Percentiles rank a stretch among this genome's conserved stretches.
phyloP scores from a whole-genome alignment of 2,113 vertebrate genomes.

The Crotalus tigris region DNA sequence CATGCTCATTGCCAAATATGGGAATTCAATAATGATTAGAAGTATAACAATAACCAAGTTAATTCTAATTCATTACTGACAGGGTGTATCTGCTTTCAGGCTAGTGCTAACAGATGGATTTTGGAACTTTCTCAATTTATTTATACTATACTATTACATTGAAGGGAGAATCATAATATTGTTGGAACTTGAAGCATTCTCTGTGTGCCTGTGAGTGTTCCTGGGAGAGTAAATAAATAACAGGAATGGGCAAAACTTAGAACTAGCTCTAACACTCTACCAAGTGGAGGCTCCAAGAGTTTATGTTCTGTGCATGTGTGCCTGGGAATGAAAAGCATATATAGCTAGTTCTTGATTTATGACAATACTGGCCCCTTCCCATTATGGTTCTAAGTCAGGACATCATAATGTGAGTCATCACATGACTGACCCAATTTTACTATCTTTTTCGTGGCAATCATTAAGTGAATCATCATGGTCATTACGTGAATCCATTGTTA shows the following conservation, averaged over 20 bases:
- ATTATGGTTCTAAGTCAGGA: neutral
- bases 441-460: neutral
- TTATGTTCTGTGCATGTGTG: neutral
- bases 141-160: constrained; percentile 3
- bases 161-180: neutral
- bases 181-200: neutral
- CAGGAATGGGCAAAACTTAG: neutral
- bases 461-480: neutral
- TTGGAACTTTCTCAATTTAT: constrained; percentile 4
- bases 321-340: neutral
- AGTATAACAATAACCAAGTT: neutral
- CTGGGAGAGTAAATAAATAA: neutral
- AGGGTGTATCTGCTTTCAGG: neutral
- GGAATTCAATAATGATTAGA: neutral
- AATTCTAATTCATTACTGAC: constrained; percentile 5
- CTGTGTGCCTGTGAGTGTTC: neutral
- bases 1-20: neutral
- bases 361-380: neutral
- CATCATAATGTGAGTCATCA: neutral
- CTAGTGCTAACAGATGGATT: neutral
- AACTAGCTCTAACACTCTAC: no score
- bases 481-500: neutral
- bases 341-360: neutral
- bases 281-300: neutral
- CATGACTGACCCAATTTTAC: neutral